These are phyloP conservation scores for Lepidurus couesii DNA, from an alignment of 1,140 invertebrate species.

Conservation along the genomic window DNA sequence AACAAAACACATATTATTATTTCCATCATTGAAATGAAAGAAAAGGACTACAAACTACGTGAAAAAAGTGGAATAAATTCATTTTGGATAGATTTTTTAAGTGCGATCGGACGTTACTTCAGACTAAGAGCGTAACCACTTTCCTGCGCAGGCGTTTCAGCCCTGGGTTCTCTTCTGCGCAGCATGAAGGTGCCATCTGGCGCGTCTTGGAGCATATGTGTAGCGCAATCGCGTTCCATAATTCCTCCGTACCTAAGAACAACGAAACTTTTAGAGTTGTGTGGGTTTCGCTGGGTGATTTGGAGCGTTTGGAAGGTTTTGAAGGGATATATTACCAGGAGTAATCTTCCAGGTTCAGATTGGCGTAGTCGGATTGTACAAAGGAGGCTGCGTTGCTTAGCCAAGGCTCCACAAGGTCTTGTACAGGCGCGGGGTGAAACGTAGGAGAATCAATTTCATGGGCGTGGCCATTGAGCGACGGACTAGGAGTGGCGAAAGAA, in stretches of 20 bases:
- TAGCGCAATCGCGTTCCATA: constrained; percentile 77
- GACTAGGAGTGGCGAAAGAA: constrained; percentile 34
- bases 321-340: constrained; percentile 43
- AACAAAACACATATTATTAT: constrained; percentile 36
- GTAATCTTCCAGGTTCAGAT: constrained; percentile 43
- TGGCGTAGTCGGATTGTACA: constrained; percentile 38
- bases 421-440: constrained; percentile 30
- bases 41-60: background rate
- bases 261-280: constrained; percentile 8
- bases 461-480: constrained; percentile 31
- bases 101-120: constrained; percentile 56
- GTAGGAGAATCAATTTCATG: background rate
- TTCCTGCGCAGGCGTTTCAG: constrained; percentile 50
- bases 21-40: background rate
- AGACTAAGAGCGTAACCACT: constrained; percentile 75
- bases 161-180: constrained; percentile 61
- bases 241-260: constrained; percentile 68
- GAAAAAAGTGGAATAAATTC: background rate
- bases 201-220: constrained; percentile 65
- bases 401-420: background rate
- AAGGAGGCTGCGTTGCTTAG: background rate
- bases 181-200: constrained; percentile 84
- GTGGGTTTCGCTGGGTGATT: background rate
- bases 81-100: background rate
- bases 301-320: background rate